These are phyloP conservation scores for Teleopsis dalmanni DNA, from an alignment of 1,140 invertebrate genomes.

Conservation along the genomic window DNA sequence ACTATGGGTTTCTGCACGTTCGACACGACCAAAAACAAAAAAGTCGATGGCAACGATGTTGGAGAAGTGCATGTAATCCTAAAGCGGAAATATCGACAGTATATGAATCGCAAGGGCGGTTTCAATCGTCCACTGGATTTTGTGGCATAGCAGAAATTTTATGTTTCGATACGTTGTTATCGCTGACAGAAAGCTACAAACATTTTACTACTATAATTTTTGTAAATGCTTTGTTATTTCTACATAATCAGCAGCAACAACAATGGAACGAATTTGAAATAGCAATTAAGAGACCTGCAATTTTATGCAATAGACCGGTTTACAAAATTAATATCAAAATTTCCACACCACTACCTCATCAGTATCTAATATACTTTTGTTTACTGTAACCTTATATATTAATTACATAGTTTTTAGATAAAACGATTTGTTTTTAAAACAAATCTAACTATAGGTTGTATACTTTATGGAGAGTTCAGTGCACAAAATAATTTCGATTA, in stretches of 20 bases:
- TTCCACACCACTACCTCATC: constrained; percentile 29
- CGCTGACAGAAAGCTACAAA: not conserved
- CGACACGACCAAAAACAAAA: constrained; percentile 90
- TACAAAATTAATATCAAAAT: constrained; percentile 43
- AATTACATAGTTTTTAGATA: too few relatives aligned
- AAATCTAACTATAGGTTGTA: too few relatives aligned
- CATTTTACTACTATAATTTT: too few relatives aligned
- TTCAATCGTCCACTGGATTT: constrained; percentile 97
- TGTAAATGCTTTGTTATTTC: not conserved
- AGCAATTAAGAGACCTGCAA: constrained; percentile 27
- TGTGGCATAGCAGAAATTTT: constrained; percentile 58
- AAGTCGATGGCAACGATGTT: constrained; percentile 87
- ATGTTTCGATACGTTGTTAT: not conserved
- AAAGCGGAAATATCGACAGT: constrained; percentile 96
- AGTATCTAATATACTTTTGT: constrained; percentile 10
- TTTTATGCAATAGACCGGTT: constrained; percentile 46
- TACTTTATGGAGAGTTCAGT: too few relatives aligned
- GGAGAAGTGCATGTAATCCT: constrained; percentile 90
- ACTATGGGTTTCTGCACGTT: constrained; percentile 95
- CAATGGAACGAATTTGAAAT: not conserved
- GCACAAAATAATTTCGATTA: too few relatives aligned
- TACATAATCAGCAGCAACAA: not conserved
- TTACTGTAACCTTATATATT: too few relatives aligned
- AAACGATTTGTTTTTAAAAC: too few relatives aligned
- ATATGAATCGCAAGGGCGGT: constrained; percentile 98